Conservation (phyloP, 2,888 invertebrate species). For the Trachelus iudaicus region DNA sequence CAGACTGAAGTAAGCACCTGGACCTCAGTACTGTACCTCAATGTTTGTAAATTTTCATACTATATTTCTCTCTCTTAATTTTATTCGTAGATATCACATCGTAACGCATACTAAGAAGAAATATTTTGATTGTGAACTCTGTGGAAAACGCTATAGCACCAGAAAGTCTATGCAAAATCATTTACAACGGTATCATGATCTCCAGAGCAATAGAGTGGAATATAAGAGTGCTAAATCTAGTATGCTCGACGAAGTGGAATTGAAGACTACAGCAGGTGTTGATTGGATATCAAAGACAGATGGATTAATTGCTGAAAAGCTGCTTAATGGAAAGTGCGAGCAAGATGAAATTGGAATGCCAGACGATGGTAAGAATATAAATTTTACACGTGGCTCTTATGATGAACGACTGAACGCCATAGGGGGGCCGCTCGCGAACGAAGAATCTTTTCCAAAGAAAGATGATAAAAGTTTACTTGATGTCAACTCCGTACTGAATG, state of each 20-base stretch:
- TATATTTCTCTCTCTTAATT: constrained; percentile 31
- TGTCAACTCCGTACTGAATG: background rate
- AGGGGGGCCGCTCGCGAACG: background rate
- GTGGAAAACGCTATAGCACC: constrained; percentile 67
- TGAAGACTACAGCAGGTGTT: background rate
- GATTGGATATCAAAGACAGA: background rate
- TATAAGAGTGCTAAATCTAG: background rate
- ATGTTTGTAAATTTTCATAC: background rate
- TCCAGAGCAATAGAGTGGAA: background rate
- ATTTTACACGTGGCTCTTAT: background rate
- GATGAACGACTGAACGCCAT: background rate
- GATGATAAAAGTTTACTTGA: background rate
- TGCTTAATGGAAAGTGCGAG: background rate
- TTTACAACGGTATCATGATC: constrained; percentile 65
- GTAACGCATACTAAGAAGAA: constrained; percentile 67
- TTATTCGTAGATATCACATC: constrained; percentile 61
- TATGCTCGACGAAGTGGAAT: background rate
- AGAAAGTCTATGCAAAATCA: constrained; percentile 67
- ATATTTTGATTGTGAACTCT: constrained; percentile 68
- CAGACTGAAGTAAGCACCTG: constrained; percentile 53
- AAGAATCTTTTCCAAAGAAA: background rate
- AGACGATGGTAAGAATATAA: background rate
- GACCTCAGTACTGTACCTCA: constrained; percentile 13
- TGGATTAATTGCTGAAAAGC: background rate
- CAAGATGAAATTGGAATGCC: background rate